Conservation (phyloP, 1,140 invertebrate genomes). For the Bombyx mandarina region DNA sequence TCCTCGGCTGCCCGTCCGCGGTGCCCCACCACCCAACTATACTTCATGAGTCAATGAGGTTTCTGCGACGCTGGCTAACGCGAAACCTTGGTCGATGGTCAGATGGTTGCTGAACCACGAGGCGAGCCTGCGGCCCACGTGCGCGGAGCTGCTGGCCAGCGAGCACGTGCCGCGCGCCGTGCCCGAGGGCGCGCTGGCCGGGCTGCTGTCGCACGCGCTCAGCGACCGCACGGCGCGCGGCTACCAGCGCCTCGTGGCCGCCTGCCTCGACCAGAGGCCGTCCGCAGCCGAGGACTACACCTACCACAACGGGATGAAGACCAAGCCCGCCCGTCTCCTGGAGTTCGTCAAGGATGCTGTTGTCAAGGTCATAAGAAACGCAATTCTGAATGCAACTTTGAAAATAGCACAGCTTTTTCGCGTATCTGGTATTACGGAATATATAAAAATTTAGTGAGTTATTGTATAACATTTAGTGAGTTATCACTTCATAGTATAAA, state of each 20-base stretch:
- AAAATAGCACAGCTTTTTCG: too few relatives aligned
- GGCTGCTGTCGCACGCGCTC: constrained; percentile 73
- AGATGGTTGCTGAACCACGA: constrained; percentile 90
- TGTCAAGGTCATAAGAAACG: constrained; percentile 27
- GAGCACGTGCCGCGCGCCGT: constrained; percentile 85
- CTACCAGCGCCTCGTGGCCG: constrained; percentile 35
- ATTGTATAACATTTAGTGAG: too few relatives aligned
- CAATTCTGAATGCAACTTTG: too few relatives aligned
- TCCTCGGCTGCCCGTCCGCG: too few relatives aligned
- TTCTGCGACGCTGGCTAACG: too few relatives aligned
- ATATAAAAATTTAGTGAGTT: too few relatives aligned
- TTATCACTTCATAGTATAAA: too few relatives aligned
- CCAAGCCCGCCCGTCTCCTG: constrained; percentile 24
- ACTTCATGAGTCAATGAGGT: too few relatives aligned
- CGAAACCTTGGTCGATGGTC: not conserved
- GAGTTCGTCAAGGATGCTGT: constrained; percentile 30
- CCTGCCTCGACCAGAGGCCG: constrained; percentile 38
- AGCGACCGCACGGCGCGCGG: constrained; percentile 30
- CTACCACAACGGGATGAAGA: constrained; percentile 36
- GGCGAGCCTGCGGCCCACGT: constrained; percentile 84
- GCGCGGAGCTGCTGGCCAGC: constrained; percentile 85
- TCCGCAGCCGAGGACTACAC: constrained; percentile 43
- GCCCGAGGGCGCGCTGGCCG: constrained; percentile 85
- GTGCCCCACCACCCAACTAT: too few relatives aligned
- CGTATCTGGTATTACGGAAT: too few relatives aligned